Evolutionary conservation across 2,888 invertebrate genomes (phyloP).

Genomic region (Pollenia griseotomentosa): DNA sequence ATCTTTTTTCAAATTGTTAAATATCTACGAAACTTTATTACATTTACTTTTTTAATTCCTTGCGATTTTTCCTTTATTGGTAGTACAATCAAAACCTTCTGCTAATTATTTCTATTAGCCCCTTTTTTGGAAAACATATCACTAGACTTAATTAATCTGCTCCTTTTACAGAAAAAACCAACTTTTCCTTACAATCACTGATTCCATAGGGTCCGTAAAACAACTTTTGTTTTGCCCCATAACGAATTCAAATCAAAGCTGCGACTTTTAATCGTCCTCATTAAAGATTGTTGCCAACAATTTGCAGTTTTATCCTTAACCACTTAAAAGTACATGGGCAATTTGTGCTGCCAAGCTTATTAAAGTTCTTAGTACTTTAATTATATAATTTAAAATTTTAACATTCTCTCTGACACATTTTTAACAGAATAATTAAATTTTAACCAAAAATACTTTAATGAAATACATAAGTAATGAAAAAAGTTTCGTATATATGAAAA

Average conservation of each 20-base stretch:
- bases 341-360: slow-evolving; percentile 32
- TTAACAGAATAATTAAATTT: slow-evolving; percentile 72
- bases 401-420: slow-evolving; percentile 72
- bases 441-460: slow-evolving; percentile 16
- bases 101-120: slow-evolving; percentile 11
- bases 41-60: no score
- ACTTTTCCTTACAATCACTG: neutral
- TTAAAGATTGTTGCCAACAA: slow-evolving; percentile 56
- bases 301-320: slow-evolving; percentile 66
- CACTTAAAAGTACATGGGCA: slow-evolving; percentile 20
- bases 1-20: no score
- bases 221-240: neutral
- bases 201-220: neutral
- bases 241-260: slow-evolving; percentile 53
- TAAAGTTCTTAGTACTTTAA: slow-evolving; percentile 51
- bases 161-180: neutral
- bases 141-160: slow-evolving; percentile 8
- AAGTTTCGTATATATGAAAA: neutral
- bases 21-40: no score
- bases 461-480: slow-evolving; percentile 8
- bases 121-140: slow-evolving; percentile 19
- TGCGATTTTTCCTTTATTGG: neutral
- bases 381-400: slow-evolving; percentile 72
- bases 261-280: slow-evolving; percentile 47
- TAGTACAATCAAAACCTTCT: neutral